These are phyloP conservation scores for Halisarca cf. caerulea DNA, from an alignment of 37 sponge, comb jelly and placozoan species.

Conservation along the genomic window DNA sequence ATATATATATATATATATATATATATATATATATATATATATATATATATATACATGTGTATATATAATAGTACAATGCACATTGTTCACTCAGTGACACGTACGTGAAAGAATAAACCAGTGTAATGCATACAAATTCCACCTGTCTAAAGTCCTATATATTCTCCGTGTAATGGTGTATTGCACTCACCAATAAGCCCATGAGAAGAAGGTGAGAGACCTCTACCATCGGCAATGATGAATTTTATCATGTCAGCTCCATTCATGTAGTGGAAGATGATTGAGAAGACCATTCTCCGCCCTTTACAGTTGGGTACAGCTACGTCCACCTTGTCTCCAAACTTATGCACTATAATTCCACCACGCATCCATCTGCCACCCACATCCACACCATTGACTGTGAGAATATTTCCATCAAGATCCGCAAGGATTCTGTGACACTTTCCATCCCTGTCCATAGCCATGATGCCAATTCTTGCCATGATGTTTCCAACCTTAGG, in stretches of 20 bases:
- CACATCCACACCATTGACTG: not conserved
- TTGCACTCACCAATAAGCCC: slow-evolving; percentile 23
- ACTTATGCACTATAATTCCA: not conserved
- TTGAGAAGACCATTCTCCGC: slow-evolving; percentile 3
- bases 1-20: not conserved
- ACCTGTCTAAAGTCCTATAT: too few species aligned
- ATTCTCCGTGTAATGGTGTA: too few species aligned
- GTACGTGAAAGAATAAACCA: too few species aligned
- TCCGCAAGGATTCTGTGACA: not conserved
- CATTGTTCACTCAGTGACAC: too few species aligned
- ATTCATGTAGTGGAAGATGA: not conserved
- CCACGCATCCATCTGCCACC: not conserved
- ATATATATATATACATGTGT: too few species aligned
- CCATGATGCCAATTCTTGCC: slow-evolving; percentile 10
- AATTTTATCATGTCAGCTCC: slow-evolving; percentile 35
- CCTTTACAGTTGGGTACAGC: slow-evolving; percentile 27
- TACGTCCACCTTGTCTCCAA: not conserved
- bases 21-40: too few species aligned
- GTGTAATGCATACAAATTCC: too few species aligned
- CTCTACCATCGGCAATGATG: not conserved
- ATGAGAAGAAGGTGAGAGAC: slow-evolving; percentile 3
- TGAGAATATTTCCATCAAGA: not conserved
- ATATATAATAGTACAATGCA: too few species aligned
- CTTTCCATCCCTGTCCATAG: not conserved
- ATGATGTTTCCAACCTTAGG: slow-evolving; percentile 43